Evolutionary conservation across 2,888 invertebrate species (phyloP).

Genomic region (Lasioglossum morio): DNA sequence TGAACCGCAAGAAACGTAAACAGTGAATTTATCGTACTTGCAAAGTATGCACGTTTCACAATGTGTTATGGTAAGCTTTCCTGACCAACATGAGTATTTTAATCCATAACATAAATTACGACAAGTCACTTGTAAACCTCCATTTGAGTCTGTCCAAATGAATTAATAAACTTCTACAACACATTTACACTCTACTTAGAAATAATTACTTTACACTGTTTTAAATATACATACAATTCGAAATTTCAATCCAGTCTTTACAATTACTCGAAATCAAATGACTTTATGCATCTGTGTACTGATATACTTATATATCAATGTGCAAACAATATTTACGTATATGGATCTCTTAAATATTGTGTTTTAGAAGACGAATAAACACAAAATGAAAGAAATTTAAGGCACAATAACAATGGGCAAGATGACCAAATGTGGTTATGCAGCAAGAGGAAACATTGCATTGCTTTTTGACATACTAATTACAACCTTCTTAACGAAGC

Average conservation of each 20-base stretch:
- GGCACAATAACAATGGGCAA: constrained; percentile 54
- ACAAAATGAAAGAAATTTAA: constrained; percentile 42
- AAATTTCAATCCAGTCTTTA: constrained; percentile 52
- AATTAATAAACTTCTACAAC: constrained; percentile 25
- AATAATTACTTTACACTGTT: constrained; percentile 28
- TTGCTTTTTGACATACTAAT: constrained; percentile 62
- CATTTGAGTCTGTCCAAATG: constrained; percentile 15
- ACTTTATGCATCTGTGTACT: constrained; percentile 4
- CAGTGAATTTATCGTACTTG: constrained; percentile 10
- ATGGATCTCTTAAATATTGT: constrained; percentile 40
- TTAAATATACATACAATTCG: constrained; percentile 39
- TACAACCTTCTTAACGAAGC: constrained; percentile 90
- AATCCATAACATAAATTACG: constrained; percentile 39
- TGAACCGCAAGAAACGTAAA: constrained; percentile 25
- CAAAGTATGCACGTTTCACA: constrained; percentile 24
- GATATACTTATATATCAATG: constrained; percentile 27
- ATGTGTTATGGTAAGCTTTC: constrained; percentile 27
- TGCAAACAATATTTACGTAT: constrained; percentile 33
- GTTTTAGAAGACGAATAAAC: constrained; percentile 37
- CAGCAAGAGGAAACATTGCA: constrained; percentile 58
- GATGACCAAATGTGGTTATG: constrained; percentile 52
- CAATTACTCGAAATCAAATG: constrained; percentile 26
- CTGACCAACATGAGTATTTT: constrained; percentile 45
- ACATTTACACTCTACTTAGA: constrained; percentile 40
- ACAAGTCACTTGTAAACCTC: constrained; percentile 17